phyloP scores from a whole-genome alignment of 2,888 invertebrate species.

The Drosophila falleni region DNA sequence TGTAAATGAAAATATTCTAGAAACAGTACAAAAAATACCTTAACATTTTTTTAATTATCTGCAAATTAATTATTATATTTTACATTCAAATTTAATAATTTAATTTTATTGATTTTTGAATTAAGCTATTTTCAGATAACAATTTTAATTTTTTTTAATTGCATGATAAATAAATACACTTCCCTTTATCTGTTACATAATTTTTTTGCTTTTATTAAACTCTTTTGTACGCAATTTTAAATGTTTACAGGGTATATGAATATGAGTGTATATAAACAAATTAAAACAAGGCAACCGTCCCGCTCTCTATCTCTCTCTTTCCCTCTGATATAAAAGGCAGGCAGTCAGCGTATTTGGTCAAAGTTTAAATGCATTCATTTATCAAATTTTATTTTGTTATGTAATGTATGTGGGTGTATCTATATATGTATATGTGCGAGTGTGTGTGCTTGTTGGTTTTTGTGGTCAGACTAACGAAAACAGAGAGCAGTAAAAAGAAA shows the following conservation, averaged over 20 bases:
- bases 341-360: constrained; percentile 37
- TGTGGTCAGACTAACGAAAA: constrained; percentile 18
- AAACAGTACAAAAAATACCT: background rate
- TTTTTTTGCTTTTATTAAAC: background rate
- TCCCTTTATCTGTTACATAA: background rate
- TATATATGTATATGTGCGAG: constrained; percentile 8
- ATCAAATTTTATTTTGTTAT: constrained; percentile 67
- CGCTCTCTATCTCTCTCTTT: background rate
- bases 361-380: constrained; percentile 66
- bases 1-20: background rate
- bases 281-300: constrained; percentile 1
- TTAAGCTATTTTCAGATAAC: background rate
- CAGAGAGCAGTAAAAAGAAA: background rate
- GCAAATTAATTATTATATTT: too few species aligned
- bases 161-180: too few species aligned
- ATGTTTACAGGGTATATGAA: constrained; percentile 6
- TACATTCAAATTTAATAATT: too few species aligned
- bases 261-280: constrained; percentile 4
- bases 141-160: background rate
- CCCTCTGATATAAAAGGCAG: constrained; percentile 1
- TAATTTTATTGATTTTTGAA: background rate
- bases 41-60: background rate
- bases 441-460: constrained; percentile 17
- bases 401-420: constrained; percentile 26
- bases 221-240: background rate